Conservation (phyloP, 53 echinoderm and acorn worm genomes). For the Holothuria leucospilota region DNA sequence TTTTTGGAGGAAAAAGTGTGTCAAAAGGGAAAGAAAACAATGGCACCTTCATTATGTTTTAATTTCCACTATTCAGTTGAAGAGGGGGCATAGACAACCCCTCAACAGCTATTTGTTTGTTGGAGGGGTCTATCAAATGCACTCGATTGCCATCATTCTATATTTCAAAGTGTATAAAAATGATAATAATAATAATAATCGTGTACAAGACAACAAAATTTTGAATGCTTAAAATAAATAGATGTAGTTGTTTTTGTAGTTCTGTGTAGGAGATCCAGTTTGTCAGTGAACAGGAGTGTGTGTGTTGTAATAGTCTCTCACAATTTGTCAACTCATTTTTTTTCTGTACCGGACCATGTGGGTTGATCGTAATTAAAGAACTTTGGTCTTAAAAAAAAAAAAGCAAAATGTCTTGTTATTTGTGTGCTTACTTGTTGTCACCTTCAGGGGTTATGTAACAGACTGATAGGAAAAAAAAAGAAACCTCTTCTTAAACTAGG, state of each 20-base stretch:
- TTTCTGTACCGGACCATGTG: constrained; percentile 62
- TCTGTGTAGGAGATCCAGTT: constrained; percentile 43
- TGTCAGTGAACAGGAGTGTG: constrained; percentile 26
- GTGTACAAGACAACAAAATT: constrained; percentile 47
- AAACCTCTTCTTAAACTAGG: no score
- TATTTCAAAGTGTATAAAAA: constrained; percentile 56
- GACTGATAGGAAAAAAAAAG: no score
- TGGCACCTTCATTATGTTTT: constrained; percentile 35
- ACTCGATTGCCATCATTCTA: constrained; percentile 54
- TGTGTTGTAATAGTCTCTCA: constrained; percentile 53
- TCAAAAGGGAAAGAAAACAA: constrained; percentile 21
- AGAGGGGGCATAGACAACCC: constrained; percentile 12
- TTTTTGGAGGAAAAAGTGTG: constrained; percentile 19
- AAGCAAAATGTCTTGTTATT: background rate
- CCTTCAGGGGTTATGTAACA: no score
- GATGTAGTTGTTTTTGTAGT: constrained; percentile 62
- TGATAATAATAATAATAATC: constrained; percentile 48
- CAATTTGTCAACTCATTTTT: constrained; percentile 62
- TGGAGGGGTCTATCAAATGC: constrained; percentile 33
- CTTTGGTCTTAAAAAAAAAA: constrained; percentile 38
- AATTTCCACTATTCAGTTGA: constrained; percentile 43
- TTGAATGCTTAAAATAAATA: constrained; percentile 49
- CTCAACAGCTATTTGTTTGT: constrained; percentile 31
- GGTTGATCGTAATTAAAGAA: constrained; percentile 60
- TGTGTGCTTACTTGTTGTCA: no score